A percentile compares a stretch with the other conserved stretches of the same genome.
Conservation (phyloP, 2,888 invertebrate species). For the Gari tellinella region DNA sequence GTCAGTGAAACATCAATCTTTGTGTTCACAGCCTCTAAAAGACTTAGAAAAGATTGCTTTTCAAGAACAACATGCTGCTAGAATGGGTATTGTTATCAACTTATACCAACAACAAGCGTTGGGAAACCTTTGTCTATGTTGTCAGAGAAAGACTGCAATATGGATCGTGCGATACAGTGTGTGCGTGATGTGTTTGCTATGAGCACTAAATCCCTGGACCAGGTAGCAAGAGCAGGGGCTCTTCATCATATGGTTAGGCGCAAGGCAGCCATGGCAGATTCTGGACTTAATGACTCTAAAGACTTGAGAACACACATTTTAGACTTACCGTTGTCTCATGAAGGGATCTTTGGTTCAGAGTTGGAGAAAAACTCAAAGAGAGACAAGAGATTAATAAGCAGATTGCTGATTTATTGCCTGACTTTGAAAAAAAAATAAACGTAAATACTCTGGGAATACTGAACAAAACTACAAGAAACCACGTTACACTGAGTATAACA, state of each 20-base stretch:
- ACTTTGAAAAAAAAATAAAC: conserved; percentile 3
- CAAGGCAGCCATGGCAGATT: conserved; percentile 32
- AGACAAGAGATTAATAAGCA: conserved; percentile 2
- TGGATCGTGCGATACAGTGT: conserved; percentile 31
- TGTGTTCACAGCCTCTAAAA: no score
- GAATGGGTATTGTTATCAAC: conserved; percentile 24
- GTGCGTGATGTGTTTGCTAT: conserved; percentile 47
- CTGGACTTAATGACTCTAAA: conserved; percentile 28
- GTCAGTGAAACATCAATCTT: no score
- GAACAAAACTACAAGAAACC: not conserved
- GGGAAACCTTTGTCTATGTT: conserved; percentile 10
- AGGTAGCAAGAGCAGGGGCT: conserved; percentile 34
- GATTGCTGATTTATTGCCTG: not conserved
- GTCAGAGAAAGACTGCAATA: conserved; percentile 8
- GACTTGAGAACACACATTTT: conserved; percentile 23
- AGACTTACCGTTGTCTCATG: conserved; percentile 23
- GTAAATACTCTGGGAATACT: conserved; percentile 14
- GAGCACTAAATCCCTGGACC: conserved; percentile 35
- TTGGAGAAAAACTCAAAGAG: conserved; percentile 25
- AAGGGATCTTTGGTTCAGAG: conserved; percentile 35
- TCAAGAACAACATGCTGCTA: no score
- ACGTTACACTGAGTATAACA: no score
- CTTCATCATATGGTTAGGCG: conserved; percentile 30
- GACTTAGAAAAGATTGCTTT: no score
- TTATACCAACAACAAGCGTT: conserved; percentile 27